Evolutionary conservation across 2,113 vertebrate genomes (phyloP).

Genomic region (Ivindomyrus marchei): DNA sequence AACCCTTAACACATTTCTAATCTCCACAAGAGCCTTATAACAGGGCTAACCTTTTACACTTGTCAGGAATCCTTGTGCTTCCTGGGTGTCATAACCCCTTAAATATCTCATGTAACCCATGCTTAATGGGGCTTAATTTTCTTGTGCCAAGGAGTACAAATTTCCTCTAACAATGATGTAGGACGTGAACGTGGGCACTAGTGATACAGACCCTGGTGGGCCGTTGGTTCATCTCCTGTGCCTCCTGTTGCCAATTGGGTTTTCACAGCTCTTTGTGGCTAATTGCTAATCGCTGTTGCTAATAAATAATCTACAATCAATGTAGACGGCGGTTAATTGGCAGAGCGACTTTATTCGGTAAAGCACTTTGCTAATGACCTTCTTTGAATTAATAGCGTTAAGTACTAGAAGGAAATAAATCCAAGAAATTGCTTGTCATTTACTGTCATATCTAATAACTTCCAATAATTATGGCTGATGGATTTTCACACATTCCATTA

Average conservation of each 20-base stretch:
- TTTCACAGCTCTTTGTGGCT: conserved; percentile 67
- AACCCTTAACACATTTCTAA: conserved; percentile 24
- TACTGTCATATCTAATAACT: conserved; percentile 99
- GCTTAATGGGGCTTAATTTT: conserved; percentile 24
- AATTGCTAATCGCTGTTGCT: conserved; percentile 73
- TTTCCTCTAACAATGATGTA: conserved; percentile 16
- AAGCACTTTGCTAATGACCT: conserved; percentile 88
- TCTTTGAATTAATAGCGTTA: conserved; percentile 98
- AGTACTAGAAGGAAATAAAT: conserved; percentile 93
- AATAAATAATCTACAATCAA: conserved; percentile 89
- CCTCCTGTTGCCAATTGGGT: conserved; percentile 65
- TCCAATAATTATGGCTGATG: conserved; percentile 99
- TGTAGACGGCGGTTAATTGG: conserved; percentile 85
- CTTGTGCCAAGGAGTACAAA: conserved; percentile 18
- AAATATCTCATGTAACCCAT: conserved; percentile 20
- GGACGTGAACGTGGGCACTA: background rate
- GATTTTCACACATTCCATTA: conserved; percentile 99
- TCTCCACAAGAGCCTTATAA: conserved; percentile 22
- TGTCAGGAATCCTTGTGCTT: conserved; percentile 14
- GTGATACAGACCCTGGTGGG: background rate
- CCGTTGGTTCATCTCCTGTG: conserved; percentile 34
- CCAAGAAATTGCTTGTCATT: conserved; percentile 99
- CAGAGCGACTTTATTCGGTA: conserved; percentile 87
- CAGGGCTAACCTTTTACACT: conserved; percentile 23
- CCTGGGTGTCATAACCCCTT: conserved; percentile 16